These are phyloP conservation scores for Plusia festucae DNA, from an alignment of 2,888 invertebrate species.

Conservation along the genomic window DNA sequence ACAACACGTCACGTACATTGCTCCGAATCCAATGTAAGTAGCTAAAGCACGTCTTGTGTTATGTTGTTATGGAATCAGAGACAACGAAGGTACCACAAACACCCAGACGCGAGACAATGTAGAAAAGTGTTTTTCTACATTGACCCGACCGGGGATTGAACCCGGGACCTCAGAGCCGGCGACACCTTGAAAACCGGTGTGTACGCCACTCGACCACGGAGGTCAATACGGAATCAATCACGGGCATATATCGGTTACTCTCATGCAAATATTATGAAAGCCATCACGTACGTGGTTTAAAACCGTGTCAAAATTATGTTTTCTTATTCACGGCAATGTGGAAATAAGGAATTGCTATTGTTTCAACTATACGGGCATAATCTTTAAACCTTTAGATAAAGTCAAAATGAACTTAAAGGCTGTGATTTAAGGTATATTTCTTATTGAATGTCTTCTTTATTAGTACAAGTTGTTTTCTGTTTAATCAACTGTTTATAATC, in stretches of 20 bases:
- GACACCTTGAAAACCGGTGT: too few species aligned
- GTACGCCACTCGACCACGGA: too few species aligned
- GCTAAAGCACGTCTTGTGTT: too few species aligned
- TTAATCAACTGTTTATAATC: slow-evolving; percentile 15
- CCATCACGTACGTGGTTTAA: not conserved
- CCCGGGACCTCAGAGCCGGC: too few species aligned
- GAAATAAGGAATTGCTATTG: slow-evolving; percentile 17
- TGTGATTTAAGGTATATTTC: not conserved
- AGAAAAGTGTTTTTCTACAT: too few species aligned
- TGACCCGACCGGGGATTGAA: too few species aligned
- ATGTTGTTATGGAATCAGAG: too few species aligned
- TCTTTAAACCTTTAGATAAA: slow-evolving; percentile 2
- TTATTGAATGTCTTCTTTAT: not conserved
- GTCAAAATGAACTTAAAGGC: not conserved
- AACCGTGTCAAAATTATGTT: not conserved
- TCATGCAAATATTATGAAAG: not conserved
- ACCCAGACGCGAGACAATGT: too few species aligned
- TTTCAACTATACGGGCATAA: slow-evolving; percentile 12
- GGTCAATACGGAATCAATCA: too few species aligned
- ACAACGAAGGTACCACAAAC: too few species aligned
- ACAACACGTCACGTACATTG: too few species aligned
- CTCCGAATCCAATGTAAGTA: too few species aligned
- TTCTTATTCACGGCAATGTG: not conserved
- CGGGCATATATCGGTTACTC: slow-evolving; percentile 1
- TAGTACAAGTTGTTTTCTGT: not conserved